These are phyloP conservation scores for Agrenia bidenticulata DNA, from an alignment of 2,888 invertebrate species.

Conservation along the genomic window DNA sequence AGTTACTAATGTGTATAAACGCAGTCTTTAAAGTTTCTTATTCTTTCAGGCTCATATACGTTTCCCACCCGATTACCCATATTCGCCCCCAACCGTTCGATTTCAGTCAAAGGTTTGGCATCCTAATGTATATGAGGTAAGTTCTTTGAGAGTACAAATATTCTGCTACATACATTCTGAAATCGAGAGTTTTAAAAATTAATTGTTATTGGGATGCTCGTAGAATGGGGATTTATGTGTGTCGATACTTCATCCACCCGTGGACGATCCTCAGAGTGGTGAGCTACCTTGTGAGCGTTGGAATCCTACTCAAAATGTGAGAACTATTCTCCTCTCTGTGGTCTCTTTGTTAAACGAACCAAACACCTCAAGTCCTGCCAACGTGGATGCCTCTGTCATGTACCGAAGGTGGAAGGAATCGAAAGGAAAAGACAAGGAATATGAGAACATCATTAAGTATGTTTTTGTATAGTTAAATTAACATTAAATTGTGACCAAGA, in stretches of 20 bases:
- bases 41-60: constrained; percentile 92
- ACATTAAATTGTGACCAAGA: too few relatives aligned
- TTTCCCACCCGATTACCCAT: constrained; percentile 98
- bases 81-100: constrained; percentile 95
- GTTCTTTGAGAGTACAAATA: constrained; percentile 1
- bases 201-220: too few relatives aligned
- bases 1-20: not conserved
- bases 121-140: constrained; percentile 98
- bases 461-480: too few relatives aligned
- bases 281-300: constrained; percentile 98
- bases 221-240: constrained; percentile 99
- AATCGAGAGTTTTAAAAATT: too few relatives aligned
- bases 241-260: constrained; percentile 97
- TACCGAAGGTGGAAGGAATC: constrained; percentile 98
- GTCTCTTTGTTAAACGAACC: constrained; percentile 99
- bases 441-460: constrained; percentile 96
- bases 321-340: constrained; percentile 95
- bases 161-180: too few relatives aligned
- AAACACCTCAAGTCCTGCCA: constrained; percentile 93
- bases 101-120: constrained; percentile 99
- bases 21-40: constrained; percentile 3
- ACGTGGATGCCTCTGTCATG: constrained; percentile 99
- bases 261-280: constrained; percentile 98
- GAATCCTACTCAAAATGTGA: constrained; percentile 99
- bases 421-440: constrained; percentile 96